Base-by-base conservation (phyloP, 2,113 vertebrate species). In the Eptesicus fuscus region DNA sequence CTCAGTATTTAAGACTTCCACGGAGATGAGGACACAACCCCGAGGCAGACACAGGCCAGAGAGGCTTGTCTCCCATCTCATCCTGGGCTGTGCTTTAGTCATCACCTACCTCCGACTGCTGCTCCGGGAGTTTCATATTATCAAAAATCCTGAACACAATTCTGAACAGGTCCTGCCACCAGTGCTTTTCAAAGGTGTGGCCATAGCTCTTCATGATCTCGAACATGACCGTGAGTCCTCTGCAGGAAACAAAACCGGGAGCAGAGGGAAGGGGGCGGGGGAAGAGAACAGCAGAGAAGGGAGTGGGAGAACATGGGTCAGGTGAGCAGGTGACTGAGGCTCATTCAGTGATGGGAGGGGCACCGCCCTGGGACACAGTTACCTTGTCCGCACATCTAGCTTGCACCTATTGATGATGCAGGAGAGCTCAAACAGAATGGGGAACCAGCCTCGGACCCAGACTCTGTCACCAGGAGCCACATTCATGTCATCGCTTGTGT, bases 141-240 rank as follows among this genome's bases (percentile, higher is more conserved):
- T 99, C 99, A 73, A 99, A 99, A 98, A 99, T 99, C 67, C 99
- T 98, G 98, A 99, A 99, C 90, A 99, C 99, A 35, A 99, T 99
- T 95, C 99, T 98, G 97, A 99, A 99, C 83, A 99, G 98, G 98
- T 99, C 99, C 82, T 99, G 99, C 99, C 99, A 99, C 99, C 99
- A 99, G 93, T 99, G 99, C 85, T 99, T 99, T 98, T 99, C 99
- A 95, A 99, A 99, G 23, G 99, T 99, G 96, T 99, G 98, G 7
- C 99, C 99, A 0, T 99, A 99, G 96, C 99, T 99, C 98, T 99
- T 99, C 99, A 99, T 99, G 96, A 99, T 99, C 98, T 99, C 99
- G 97, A 99, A 99, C 99, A 99, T 99, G 92, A 99, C 99, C 0
- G 99, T 99, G 95, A 99, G 98, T 53, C 99, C 99, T 96, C 99